phyloP scores from a whole-genome alignment of 2,888 invertebrate species.

The Oscheius sp. region DNA sequence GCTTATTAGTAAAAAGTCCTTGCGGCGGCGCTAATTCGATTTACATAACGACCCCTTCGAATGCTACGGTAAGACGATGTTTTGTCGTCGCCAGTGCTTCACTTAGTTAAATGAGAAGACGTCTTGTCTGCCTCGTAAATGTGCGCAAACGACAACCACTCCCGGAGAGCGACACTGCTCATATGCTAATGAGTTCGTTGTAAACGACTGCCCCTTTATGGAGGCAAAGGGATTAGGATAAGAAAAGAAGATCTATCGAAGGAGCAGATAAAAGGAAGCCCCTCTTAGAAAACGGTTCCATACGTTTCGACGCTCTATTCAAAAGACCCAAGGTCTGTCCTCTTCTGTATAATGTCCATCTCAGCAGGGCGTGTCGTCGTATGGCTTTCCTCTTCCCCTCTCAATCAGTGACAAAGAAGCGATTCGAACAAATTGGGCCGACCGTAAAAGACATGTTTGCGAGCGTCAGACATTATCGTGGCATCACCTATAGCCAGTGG shows the following conservation, averaged over 20 bases:
- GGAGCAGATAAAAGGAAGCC: too few relatives aligned
- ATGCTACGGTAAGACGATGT: slow-evolving; percentile 4
- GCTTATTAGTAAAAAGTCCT: slow-evolving; percentile 21
- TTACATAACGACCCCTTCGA: slow-evolving; percentile 18
- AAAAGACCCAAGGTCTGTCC: background rate
- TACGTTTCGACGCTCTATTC: too few relatives aligned
- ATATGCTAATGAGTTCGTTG: slow-evolving; percentile 25
- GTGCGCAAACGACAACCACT: slow-evolving; percentile 21
- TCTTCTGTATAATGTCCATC: background rate
- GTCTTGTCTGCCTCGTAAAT: slow-evolving; percentile 23
- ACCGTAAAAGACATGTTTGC: slow-evolving; percentile 28
- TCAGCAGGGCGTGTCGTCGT: slow-evolving; percentile 19
- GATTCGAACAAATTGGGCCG: slow-evolving; percentile 31
- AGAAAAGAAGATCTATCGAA: too few relatives aligned
- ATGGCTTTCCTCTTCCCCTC: background rate
- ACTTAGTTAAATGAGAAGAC: slow-evolving; percentile 22
- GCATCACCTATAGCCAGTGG: slow-evolving; percentile 14
- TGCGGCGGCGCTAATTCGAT: slow-evolving; percentile 23
- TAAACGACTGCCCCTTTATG: background rate
- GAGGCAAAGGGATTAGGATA: background rate
- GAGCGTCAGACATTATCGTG: slow-evolving; percentile 22
- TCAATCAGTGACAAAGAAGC: slow-evolving; percentile 31
- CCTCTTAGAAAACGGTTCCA: too few relatives aligned
- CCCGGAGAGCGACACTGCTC: slow-evolving; percentile 8
- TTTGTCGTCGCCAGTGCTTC: background rate